Evolutionary conservation across 2,113 vertebrate genomes (phyloP).

Genomic region (Manacus vitellinus): DNA sequence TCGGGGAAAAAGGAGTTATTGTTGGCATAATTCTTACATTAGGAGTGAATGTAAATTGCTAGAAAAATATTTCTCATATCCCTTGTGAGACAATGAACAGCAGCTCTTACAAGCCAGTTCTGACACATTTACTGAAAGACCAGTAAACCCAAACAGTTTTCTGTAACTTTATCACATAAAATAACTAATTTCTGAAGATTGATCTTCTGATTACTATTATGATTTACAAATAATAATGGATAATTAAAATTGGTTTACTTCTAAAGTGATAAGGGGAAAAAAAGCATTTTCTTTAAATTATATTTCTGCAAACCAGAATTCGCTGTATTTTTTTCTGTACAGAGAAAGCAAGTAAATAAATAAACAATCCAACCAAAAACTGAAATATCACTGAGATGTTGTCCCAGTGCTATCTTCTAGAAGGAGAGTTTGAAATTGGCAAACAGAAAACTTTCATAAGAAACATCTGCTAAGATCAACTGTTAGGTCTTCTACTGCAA

Average conservation of each 20-base stretch:
- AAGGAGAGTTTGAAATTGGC: neutral
- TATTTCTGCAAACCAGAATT: neutral
- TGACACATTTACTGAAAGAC: neutral
- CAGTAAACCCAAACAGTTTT: neutral
- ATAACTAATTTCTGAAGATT: neutral
- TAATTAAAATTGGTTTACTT: neutral
- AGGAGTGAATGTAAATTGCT: neutral
- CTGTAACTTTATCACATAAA: neutral
- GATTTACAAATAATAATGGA: neutral
- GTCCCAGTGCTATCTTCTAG: neutral
- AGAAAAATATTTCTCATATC: neutral
- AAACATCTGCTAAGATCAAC: neutral
- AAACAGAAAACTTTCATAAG: neutral
- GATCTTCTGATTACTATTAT: neutral
- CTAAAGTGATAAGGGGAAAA: neutral
- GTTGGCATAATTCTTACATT: neutral
- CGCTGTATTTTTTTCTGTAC: neutral
- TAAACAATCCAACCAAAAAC: neutral
- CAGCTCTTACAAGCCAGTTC: neutral
- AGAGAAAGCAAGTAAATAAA: neutral
- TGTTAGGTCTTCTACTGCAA: neutral
- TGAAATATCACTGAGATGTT: neutral
- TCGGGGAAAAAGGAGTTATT: accelerated
- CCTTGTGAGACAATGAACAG: neutral
- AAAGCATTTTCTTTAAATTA: neutral